Evolutionary conservation across 2,888 invertebrate genomes (phyloP).

Genomic region (Metellina segmentata): DNA sequence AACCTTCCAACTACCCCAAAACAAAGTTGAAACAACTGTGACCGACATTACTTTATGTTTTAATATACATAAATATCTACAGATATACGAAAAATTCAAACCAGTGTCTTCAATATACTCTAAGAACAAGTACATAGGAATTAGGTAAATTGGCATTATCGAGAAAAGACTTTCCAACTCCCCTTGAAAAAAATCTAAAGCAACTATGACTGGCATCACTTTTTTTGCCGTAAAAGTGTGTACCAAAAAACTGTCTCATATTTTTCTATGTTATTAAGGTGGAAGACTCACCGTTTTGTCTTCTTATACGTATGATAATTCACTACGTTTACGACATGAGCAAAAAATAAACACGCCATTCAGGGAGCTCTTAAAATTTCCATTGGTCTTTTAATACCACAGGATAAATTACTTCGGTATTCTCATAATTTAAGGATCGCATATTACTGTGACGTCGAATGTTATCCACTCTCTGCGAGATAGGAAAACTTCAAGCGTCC

Average conservation of each 20-base stretch:
- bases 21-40: no score
- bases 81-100: no score
- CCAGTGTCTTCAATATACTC: no score
- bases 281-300: constrained; percentile 30
- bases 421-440: constrained; percentile 64
- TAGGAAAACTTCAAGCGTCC: background rate
- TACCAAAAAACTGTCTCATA: background rate
- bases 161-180: no score
- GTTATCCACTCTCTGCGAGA: background rate
- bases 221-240: background rate
- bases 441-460: constrained; percentile 29
- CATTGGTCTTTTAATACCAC: constrained; percentile 61
- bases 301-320: constrained; percentile 54
- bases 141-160: no score
- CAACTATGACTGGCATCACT: background rate
- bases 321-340: constrained; percentile 51
- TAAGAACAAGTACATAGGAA: no score
- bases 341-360: constrained; percentile 75
- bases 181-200: no score
- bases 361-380: constrained; percentile 65
- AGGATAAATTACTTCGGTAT: constrained; percentile 57
- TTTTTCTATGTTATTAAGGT: background rate
- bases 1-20: no score
- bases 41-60: constrained; percentile 12
- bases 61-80: no score